These are phyloP conservation scores for Erynnis tages DNA, from an alignment of 2,888 invertebrate species.

Conservation along the genomic window DNA sequence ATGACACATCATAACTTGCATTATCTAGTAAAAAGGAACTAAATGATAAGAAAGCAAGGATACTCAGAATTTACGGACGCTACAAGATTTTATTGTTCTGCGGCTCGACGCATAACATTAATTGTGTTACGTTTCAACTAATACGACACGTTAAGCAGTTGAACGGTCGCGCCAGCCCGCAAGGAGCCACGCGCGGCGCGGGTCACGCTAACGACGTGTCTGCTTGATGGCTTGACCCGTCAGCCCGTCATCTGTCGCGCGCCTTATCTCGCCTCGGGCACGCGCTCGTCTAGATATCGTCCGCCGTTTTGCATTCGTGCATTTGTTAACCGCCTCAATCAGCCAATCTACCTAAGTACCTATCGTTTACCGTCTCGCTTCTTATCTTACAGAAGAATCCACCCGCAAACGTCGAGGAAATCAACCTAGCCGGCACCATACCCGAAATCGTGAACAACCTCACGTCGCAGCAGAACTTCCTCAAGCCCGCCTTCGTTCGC, in stretches of 20 bases:
- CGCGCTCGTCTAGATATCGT: conserved; percentile 32
- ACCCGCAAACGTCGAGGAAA: conserved; percentile 65
- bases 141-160: background rate
- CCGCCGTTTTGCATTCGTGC: conserved; percentile 1
- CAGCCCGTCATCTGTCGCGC: conserved; percentile 37
- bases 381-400: conserved; percentile 63
- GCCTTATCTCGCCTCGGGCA: conserved; percentile 40
- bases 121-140: too few species aligned
- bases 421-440: conserved; percentile 72
- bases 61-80: too few species aligned
- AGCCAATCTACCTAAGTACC: background rate
- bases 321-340: conserved; percentile 1
- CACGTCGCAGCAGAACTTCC: conserved; percentile 52
- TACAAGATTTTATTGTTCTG: too few species aligned
- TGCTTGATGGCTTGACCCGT: too few species aligned
- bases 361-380: background rate
- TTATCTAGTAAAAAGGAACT: too few species aligned
- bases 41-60: too few species aligned
- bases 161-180: conserved; percentile 7
- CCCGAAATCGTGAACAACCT: conserved; percentile 71
- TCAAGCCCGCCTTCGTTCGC: conserved; percentile 62
- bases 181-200: conserved; percentile 18
- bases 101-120: too few species aligned
- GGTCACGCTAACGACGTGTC: conserved; percentile 24
- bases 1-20: too few species aligned